Conservation (phyloP, 2,888 invertebrate genomes). For the Leptinotarsa tumamoca region DNA sequence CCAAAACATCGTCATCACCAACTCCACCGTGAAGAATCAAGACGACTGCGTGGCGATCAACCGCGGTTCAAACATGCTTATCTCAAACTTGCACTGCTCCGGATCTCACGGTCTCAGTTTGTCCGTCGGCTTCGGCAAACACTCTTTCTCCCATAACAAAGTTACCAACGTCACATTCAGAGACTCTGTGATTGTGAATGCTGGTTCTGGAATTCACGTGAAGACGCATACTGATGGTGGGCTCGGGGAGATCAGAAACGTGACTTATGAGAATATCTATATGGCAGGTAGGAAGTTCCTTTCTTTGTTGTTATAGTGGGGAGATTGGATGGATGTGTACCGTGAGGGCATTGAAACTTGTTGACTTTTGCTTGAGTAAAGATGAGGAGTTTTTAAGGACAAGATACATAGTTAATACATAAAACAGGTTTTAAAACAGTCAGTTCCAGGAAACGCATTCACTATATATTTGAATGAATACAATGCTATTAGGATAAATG, state of each 20-base stretch:
- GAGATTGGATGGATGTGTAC: no score
- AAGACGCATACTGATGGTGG: conserved; percentile 47
- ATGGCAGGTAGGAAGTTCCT: conserved; percentile 37
- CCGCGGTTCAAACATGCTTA: conserved; percentile 40
- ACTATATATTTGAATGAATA: no score
- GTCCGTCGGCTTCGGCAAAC: conserved; percentile 44
- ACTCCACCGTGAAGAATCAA: conserved; percentile 47
- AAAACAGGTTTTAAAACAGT: no score
- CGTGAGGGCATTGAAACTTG: no score
- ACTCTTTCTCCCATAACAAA: conserved; percentile 32
- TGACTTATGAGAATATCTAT: conserved; percentile 44
- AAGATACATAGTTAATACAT: no score
- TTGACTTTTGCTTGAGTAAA: no score
- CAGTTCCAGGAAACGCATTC: no score
- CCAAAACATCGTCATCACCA: conserved; percentile 40
- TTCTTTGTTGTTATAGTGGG: no score
- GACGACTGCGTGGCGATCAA: conserved; percentile 51
- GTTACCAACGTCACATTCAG: conserved; percentile 38
- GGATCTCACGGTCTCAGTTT: conserved; percentile 51
- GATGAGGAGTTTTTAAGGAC: no score
- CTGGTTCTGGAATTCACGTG: conserved; percentile 46
- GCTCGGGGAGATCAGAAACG: conserved; percentile 38
- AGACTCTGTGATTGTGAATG: conserved; percentile 36
- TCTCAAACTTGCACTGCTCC: conserved; percentile 44
- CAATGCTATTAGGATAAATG: no score